Percentiles rank a stretch among this genome's conserved stretches.
These are phyloP conservation scores for Aldabrachelys gigantea DNA, from an alignment of 2,113 vertebrate species.

Conservation along the genomic window DNA sequence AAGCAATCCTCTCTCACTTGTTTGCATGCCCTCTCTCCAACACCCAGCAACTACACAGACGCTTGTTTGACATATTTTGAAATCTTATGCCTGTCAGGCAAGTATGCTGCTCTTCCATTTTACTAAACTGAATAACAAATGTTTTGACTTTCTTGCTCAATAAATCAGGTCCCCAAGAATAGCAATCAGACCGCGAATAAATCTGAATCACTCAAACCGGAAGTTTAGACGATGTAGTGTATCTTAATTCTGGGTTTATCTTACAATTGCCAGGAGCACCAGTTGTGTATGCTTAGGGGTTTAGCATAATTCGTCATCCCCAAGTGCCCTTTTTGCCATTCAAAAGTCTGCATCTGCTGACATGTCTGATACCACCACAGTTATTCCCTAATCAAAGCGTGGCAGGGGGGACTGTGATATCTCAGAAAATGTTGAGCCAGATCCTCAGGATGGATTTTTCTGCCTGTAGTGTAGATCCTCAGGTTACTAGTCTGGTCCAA, in stretches of 20 bases:
- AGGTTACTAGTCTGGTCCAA: accelerated
- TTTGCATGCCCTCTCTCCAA: background rate
- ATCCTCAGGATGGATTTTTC: background rate
- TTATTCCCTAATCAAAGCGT: background rate
- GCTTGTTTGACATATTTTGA: background rate
- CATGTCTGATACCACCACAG: background rate
- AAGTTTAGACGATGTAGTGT: accelerated
- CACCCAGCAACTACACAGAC: accelerated
- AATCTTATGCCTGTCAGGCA: accelerated
- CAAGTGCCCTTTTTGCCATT: accelerated
- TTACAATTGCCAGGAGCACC: background rate
- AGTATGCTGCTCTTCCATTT: accelerated
- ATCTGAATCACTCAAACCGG: background rate
- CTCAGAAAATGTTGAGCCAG: accelerated
- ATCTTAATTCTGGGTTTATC: background rate
- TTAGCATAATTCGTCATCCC: background rate
- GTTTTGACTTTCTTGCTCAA: background rate
- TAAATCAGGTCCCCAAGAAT: background rate
- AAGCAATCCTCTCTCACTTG: accelerated
- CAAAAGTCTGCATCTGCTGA: background rate
- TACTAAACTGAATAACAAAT: background rate
- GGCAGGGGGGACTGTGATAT: accelerated
- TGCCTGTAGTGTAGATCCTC: accelerated
- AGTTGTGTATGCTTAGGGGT: background rate
- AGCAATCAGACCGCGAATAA: background rate